phyloP scores from a whole-genome alignment of 64 coral and sea anemone species.

The Platygyra sinensis region DNA sequence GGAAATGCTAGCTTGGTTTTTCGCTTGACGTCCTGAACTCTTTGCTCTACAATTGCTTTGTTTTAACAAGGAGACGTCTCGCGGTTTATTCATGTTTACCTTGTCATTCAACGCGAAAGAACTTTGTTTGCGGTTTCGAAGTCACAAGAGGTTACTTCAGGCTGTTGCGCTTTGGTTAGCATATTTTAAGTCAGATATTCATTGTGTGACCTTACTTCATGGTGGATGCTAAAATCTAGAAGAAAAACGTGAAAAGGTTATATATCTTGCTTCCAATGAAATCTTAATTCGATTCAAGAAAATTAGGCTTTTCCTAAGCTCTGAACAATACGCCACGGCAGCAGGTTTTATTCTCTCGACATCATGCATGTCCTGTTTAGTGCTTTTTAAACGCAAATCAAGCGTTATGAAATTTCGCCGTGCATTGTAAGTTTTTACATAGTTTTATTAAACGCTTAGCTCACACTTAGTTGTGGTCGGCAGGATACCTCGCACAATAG shows the following conservation, averaged over 20 bases:
- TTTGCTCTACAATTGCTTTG: background rate
- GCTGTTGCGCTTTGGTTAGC: background rate
- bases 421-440: constrained; percentile 13
- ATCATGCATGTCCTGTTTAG: background rate
- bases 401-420: constrained; percentile 1
- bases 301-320: background rate
- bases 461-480: constrained; percentile 40
- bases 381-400: constrained; percentile 20
- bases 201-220: background rate
- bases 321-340: background rate
- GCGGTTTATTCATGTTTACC: constrained; percentile 5
- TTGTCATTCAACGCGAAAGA: constrained; percentile 5
- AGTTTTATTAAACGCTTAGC: constrained; percentile 22
- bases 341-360: background rate
- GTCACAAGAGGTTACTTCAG: background rate
- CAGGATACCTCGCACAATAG: constrained; percentile 66
- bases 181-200: background rate
- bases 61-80: background rate
- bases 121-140: constrained; percentile 22
- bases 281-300: background rate
- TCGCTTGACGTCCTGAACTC: background rate
- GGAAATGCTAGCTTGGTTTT: background rate
- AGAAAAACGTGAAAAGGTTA: background rate
- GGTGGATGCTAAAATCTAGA: background rate
- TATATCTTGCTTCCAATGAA: background rate